phyloP scores from a whole-genome alignment of 2,113 vertebrate genomes.

The Carlito syrichta region DNA sequence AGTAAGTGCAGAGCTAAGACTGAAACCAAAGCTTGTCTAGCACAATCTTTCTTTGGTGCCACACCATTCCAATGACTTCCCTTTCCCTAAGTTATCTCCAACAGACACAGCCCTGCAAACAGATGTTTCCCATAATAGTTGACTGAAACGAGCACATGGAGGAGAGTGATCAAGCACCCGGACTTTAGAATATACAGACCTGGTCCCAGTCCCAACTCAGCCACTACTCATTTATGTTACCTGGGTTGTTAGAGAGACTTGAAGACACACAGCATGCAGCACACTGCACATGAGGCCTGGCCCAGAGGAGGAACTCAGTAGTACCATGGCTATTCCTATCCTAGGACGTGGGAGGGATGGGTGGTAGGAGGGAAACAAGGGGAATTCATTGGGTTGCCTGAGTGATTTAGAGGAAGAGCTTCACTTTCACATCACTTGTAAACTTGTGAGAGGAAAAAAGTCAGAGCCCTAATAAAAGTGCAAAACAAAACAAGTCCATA shows the following conservation, averaged over 20 bases:
- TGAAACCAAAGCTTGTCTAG: background rate
- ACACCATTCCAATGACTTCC: background rate
- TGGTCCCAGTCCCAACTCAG: background rate
- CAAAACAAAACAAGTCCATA: background rate
- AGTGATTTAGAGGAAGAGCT: background rate
- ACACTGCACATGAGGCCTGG: fast-evolving
- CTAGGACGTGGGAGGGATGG: background rate
- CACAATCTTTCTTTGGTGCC: background rate
- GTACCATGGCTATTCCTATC: fast-evolving
- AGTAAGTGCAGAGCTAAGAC: background rate
- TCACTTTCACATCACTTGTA: background rate
- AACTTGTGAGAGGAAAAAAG: background rate
- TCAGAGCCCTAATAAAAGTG: background rate
- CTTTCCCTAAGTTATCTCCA: background rate
- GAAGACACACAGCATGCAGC: background rate
- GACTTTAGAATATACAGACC: too few relatives aligned
- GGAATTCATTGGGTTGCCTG: background rate
- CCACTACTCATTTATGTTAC: background rate
- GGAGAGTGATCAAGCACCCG: background rate
- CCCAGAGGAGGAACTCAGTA: background rate
- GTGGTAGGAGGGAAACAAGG: background rate
- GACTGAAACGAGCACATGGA: background rate
- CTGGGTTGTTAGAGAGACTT: background rate
- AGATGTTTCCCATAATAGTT: background rate
- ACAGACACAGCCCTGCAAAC: background rate